These are phyloP conservation scores for Drosophila sp. DNA, from an alignment of 1,140 invertebrate genomes.

Conservation along the genomic window DNA sequence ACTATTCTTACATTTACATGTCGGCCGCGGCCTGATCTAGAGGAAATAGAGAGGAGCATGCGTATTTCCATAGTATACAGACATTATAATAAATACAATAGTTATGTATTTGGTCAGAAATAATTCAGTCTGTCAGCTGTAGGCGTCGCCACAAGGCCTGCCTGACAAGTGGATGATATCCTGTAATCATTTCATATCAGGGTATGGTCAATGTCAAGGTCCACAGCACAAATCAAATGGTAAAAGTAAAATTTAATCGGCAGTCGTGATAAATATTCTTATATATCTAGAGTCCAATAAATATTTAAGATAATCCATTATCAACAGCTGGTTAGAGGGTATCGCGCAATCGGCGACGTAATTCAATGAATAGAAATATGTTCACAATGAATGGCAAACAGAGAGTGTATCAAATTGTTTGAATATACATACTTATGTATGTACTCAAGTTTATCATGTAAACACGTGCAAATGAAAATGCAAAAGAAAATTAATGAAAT, in stretches of 20 bases:
- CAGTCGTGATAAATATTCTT: too few relatives aligned
- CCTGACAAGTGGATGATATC: slow-evolving; percentile 50
- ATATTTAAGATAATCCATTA: too few relatives aligned
- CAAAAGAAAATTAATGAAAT: neutral
- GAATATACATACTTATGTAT: slow-evolving; percentile 35
- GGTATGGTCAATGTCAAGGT: neutral
- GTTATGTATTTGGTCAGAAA: slow-evolving; percentile 26
- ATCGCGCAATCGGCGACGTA: neutral
- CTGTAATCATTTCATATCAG: neutral
- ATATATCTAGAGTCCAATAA: too few relatives aligned
- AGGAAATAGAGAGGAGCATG: neutral
- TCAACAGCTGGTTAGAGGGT: neutral
- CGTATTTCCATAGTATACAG: neutral
- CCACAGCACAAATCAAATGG: too few relatives aligned
- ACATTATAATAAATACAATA: neutral
- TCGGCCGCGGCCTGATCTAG: neutral
- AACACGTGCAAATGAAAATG: slow-evolving; percentile 43
- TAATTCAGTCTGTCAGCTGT: neutral
- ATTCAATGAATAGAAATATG: neutral
- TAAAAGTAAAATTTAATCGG: too few relatives aligned
- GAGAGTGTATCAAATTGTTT: slow-evolving; percentile 36
- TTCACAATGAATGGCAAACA: slow-evolving; percentile 6
- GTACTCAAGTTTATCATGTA: slow-evolving; percentile 47
- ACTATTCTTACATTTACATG: neutral
- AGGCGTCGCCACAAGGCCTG: slow-evolving; percentile 35